Evolutionary conservation across 2,888 invertebrate genomes (phyloP).

Genomic region (Cryptus armator): DNA sequence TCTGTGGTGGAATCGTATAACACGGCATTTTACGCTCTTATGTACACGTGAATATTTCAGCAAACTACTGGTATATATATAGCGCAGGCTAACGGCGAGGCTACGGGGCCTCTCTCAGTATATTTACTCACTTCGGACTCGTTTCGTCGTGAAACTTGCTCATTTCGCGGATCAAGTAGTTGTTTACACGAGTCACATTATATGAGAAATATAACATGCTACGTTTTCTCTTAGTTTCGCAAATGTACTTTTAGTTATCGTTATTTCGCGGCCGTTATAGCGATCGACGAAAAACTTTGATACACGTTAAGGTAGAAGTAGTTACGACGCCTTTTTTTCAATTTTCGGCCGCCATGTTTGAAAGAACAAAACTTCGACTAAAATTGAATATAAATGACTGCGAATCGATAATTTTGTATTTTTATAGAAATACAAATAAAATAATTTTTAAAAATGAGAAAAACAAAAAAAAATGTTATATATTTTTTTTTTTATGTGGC

Average conservation of each 20-base stretch:
- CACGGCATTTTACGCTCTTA: conserved; percentile 60
- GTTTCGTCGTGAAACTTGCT: conserved; percentile 54
- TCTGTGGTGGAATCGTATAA: conserved; percentile 56
- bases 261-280: conserved; percentile 4
- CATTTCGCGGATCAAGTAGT: conserved; percentile 47
- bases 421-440: too few species aligned
- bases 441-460: too few species aligned
- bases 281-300: background rate
- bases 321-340: background rate
- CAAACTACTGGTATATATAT: conserved; percentile 26
- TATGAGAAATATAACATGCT: conserved; percentile 45
- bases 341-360: too few species aligned
- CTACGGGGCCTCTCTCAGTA: conserved; percentile 30
- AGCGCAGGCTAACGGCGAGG: conserved; percentile 35
- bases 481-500: too few species aligned
- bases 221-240: conserved; percentile 26
- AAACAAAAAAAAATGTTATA: too few species aligned
- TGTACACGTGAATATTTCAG: conserved; percentile 56
- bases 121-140: conserved; percentile 64
- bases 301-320: background rate
- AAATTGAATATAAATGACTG: too few species aligned
- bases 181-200: conserved; percentile 62
- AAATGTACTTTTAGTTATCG: conserved; percentile 17
- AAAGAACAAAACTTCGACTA: too few species aligned
- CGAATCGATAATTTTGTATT: too few species aligned